A percentile compares a stretch with the other conserved stretches of the same genome.
phyloP scores from a whole-genome alignment of 2,113 vertebrate genomes.

The Tretioscincus oriximinensis region DNA sequence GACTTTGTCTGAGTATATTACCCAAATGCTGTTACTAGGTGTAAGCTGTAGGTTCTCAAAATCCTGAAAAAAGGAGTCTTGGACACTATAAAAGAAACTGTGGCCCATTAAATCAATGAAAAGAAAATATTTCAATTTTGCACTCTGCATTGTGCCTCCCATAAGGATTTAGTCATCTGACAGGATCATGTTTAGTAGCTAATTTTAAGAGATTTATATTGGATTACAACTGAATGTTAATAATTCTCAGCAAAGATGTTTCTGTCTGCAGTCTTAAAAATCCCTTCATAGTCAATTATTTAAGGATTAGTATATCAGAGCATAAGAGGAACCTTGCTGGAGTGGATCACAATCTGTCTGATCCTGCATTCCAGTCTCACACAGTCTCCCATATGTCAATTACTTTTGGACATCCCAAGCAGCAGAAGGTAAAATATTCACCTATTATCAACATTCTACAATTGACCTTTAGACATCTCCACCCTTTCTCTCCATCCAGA shows the following conservation, averaged over 20 bases:
- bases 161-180: not conserved
- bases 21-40: not conserved
- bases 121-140: constrained; percentile 1
- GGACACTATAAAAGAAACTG: not conserved
- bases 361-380: no score
- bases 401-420: no score
- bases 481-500: no score
- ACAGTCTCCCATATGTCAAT: no score
- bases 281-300: not conserved
- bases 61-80: not conserved
- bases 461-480: no score
- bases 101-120: not conserved
- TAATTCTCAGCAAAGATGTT: not conserved
- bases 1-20: not conserved
- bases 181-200: not conserved
- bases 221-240: not conserved
- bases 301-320: not conserved
- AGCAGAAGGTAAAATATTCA: no score
- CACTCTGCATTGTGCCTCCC: not conserved
- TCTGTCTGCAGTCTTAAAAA: not conserved
- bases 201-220: not conserved
- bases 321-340: not conserved
- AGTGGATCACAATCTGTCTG: not conserved
- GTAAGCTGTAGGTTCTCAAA: not conserved
- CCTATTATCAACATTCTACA: no score